phyloP scores from a whole-genome alignment of 2,797 vertebrate genomes.

The Hylomyscus alleni region DNA sequence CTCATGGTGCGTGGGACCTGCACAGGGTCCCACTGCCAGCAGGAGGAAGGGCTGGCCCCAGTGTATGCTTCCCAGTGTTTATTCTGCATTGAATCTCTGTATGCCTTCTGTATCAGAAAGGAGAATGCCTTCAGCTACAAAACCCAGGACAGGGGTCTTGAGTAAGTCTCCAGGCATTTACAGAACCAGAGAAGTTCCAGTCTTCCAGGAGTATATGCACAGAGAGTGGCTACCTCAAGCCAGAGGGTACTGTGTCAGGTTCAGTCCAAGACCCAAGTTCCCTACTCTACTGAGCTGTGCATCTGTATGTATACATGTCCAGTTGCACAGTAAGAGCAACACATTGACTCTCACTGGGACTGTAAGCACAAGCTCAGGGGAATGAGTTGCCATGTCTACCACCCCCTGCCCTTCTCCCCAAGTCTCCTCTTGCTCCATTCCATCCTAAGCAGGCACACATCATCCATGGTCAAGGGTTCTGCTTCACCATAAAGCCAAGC shows the following conservation, averaged over 20 bases:
- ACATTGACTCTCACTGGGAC: neutral
- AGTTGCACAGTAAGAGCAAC: fast-evolving
- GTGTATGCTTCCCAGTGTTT: neutral
- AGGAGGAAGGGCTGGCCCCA: neutral
- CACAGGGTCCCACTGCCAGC: neutral
- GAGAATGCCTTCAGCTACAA: conserved; percentile 22
- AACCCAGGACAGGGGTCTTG: neutral
- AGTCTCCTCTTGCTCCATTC: neutral
- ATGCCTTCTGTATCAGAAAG: neutral
- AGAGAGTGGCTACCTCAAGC: neutral
- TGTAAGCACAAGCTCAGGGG: neutral
- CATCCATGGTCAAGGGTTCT: neutral
- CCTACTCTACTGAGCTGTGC: neutral
- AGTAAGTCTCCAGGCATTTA: neutral
- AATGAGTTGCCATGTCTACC: neutral
- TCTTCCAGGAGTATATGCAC: fast-evolving
- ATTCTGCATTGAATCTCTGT: no score
- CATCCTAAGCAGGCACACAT: neutral
- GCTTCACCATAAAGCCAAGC: neutral
- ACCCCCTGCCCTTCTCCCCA: neutral
- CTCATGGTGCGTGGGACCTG: neutral
- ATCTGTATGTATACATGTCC: fast-evolving
- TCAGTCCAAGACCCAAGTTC: neutral
- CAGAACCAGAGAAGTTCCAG: neutral
- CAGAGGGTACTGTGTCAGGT: no score